Base-by-base conservation (phyloP, 2,113 vertebrate genomes). In the Paraplagusia blochii region DNA sequence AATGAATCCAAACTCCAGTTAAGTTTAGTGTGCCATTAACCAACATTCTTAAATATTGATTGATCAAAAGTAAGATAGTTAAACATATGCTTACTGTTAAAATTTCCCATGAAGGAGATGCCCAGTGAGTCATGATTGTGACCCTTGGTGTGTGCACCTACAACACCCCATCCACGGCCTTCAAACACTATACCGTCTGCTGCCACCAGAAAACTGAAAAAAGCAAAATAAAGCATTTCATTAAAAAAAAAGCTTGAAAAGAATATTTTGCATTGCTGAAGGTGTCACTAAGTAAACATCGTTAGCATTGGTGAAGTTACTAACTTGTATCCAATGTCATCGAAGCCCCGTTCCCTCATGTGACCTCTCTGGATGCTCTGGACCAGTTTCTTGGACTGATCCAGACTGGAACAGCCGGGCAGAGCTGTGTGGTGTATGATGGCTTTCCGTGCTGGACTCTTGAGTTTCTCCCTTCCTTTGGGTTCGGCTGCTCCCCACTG, bases 311-410 rank as follows among this genome's bases (percentile, higher is more conserved):
- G 22, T 29, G 39, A 12, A 16, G 12, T 10, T 40, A 80, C 89
- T 87, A 46, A 92, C 91, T 86, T 92, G 64, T 92, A 92, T 39
- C 89, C 91, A 18, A 92, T 87, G 64, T 92, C 90, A 47, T 87
- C 83, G 38, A 90, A 92, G 10, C 11, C 14, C 16, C 80, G 84
- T 3, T 76, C 44, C 0, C 46, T 72, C 84, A 89, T 86, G 22
- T 90, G 90, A 2, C 2, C 12, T 18, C 39, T 74, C 80, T 91
- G 89, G 12, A 90, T 90, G 69, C 63, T 69, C 22, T 14, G 3
- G 1, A 90, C 35, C 2, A 58, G 55, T 0, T 39, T 3, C 15
- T 11, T 45, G 15, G 82, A 74, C 5, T 86, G 70, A 9, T 9
- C 19, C 43, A 59, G 45, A 38, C 13, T 33, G 38, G 34, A 33